Conservation (phyloP, 2,797 vertebrate species). For the Nannoperca australis region DNA sequence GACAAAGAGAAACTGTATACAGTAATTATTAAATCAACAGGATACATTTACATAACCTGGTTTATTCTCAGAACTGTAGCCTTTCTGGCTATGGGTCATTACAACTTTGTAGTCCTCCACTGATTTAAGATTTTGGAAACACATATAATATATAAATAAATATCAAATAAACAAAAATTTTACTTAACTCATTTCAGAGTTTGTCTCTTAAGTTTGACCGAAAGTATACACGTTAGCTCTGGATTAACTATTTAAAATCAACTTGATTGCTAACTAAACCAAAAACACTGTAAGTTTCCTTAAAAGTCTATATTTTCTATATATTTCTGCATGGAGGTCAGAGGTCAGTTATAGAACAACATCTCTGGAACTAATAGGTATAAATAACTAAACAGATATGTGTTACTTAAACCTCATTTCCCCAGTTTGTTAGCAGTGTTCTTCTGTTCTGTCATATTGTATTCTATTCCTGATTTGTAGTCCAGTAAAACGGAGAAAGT, state of each 20-base stretch:
- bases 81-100: no score
- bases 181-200: neutral
- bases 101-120: no score
- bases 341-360: neutral
- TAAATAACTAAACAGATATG: neutral
- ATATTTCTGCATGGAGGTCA: neutral
- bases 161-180: neutral
- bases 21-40: neutral
- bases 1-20: neutral
- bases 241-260: neutral
- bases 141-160: no score
- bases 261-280: neutral
- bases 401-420: neutral
- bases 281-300: neutral
- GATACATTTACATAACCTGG: neutral
- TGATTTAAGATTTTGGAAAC: no score
- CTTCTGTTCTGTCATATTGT: neutral
- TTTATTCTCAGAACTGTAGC: no score
- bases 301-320: neutral
- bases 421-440: neutral
- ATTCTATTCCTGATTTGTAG: conserved; percentile 10
- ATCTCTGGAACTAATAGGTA: neutral
- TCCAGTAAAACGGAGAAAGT: conserved; percentile 42
- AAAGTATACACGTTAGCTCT: neutral
- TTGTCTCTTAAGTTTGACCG: neutral